Conservation (phyloP, 2,113 vertebrate species). For the Leptodactylus fuscus region DNA sequence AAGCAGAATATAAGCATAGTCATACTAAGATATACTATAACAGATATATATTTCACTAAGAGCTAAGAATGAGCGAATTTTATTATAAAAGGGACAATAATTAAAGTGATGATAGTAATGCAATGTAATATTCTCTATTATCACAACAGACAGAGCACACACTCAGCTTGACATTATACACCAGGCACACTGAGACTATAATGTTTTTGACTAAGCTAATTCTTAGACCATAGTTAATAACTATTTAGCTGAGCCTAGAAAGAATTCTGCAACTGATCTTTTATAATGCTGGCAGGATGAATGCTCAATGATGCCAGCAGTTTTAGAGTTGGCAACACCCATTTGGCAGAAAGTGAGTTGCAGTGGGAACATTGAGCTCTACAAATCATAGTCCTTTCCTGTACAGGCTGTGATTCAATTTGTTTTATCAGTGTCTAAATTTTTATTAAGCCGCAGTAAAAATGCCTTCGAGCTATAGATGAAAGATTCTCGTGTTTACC, state of each 20-base stretch:
- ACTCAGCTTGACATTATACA: constrained; percentile 69
- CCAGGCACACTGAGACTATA: constrained; percentile 63
- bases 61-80: too few species aligned
- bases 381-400: constrained; percentile 65
- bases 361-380: constrained; percentile 64
- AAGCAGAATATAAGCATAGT: too few species aligned
- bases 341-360: constrained; percentile 65
- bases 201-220: constrained; percentile 71
- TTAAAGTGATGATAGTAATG: too few species aligned
- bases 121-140: neutral
- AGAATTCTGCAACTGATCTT: constrained; percentile 69
- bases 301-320: constrained; percentile 67
- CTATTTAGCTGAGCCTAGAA: constrained; percentile 69
- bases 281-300: constrained; percentile 73
- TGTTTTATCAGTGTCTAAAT: constrained; percentile 51
- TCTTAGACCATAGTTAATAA: constrained; percentile 72
- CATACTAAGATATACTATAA: too few species aligned
- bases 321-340: constrained; percentile 60
- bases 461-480: constrained; percentile 23
- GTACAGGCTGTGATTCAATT: constrained; percentile 65
- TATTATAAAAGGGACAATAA: too few species aligned
- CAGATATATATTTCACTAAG: too few species aligned
- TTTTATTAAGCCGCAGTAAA: constrained; percentile 19
- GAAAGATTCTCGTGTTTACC: constrained; percentile 19
- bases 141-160: constrained; percentile 61